These are phyloP conservation scores for Ictalurus punctatus DNA, from an alignment of 2,113 vertebrate genomes.

Conservation along the genomic window DNA sequence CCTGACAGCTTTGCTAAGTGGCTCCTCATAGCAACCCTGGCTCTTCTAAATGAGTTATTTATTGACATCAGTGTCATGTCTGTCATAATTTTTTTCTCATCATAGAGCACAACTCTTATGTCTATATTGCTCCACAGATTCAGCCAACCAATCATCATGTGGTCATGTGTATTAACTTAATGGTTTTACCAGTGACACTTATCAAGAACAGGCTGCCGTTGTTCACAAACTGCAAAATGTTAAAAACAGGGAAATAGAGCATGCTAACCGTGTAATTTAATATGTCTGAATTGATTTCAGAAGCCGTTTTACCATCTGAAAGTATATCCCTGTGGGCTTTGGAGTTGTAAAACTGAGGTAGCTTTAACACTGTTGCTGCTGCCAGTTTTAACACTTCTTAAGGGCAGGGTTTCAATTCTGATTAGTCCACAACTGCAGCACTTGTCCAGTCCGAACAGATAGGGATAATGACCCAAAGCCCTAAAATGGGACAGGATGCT, in stretches of 20 bases:
- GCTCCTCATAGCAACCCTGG: neutral
- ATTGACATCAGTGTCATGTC: neutral
- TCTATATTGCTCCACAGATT: conserved; percentile 1
- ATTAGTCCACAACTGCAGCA: conserved; percentile 28
- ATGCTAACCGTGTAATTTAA: conserved; percentile 61
- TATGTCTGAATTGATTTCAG: conserved; percentile 64
- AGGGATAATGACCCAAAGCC: neutral
- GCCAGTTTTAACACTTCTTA: conserved; percentile 57
- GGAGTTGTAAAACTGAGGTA: conserved; percentile 59
- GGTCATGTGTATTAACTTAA: conserved; percentile 63
- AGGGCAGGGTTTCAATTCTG: conserved; percentile 4
- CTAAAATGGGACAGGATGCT: neutral
- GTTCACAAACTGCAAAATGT: conserved; percentile 61
- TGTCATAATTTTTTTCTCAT: neutral
- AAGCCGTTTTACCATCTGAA: conserved; percentile 63
- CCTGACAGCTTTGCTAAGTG: conserved; percentile 24
- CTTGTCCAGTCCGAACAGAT: neutral
- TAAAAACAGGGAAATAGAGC: conserved; percentile 61
- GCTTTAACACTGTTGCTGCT: conserved; percentile 61
- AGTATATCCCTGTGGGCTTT: conserved; percentile 58
- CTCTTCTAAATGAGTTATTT: conserved; percentile 3
- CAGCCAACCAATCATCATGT: conserved; percentile 33
- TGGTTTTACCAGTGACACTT: conserved; percentile 63
- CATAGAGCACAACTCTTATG: neutral
- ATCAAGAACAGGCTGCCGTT: conserved; percentile 51